A percentile compares a stretch with the other conserved stretches of the same genome.
Conservation (phyloP, 2,888 invertebrate genomes). For the Conomelus anceps region DNA sequence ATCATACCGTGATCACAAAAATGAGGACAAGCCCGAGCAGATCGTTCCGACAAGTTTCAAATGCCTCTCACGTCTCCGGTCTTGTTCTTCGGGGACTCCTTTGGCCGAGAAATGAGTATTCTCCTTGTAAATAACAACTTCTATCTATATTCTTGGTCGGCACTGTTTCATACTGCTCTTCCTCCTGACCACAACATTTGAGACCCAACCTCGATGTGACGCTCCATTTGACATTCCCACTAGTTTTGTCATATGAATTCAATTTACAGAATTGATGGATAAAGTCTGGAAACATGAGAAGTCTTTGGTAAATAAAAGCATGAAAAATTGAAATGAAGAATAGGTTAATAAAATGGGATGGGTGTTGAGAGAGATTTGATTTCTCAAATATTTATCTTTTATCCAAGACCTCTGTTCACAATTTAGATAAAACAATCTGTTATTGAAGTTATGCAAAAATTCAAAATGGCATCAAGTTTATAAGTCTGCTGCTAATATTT, state of each 20-base stretch:
- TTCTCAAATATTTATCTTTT: no score
- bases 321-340: no score
- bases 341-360: no score
- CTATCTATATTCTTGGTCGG: neutral
- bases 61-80: neutral
- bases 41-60: neutral
- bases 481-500: no score
- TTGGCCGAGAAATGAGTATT: neutral
- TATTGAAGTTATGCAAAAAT: no score
- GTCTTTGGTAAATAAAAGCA: neutral
- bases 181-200: neutral
- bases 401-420: no score
- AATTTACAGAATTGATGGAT: no score
- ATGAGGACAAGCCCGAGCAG: neutral
- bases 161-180: neutral
- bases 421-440: no score
- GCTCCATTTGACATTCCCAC: neutral
- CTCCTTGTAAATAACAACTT: neutral
- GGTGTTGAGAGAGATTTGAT: no score
- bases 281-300: neutral
- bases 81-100: neutral
- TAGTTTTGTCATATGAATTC: neutral
- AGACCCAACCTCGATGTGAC: neutral
- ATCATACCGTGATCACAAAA: neutral
- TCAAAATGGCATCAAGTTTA: no score